phyloP scores from a whole-genome alignment of 2,888 invertebrate genomes.

The Plebejus argus region DNA sequence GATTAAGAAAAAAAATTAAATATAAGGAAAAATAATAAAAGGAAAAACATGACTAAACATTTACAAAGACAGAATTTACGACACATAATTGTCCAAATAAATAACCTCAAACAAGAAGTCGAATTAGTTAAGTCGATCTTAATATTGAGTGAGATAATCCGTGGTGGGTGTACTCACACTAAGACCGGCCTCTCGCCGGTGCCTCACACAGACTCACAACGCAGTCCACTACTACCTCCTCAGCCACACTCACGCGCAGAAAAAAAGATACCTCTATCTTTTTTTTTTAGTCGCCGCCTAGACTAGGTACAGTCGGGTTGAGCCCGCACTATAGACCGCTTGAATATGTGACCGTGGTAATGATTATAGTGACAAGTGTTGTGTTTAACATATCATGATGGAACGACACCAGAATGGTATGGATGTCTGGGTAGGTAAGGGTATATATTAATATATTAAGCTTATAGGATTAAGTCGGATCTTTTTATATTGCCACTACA shows the following conservation, averaged over 20 bases:
- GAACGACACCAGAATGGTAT: constrained; percentile 81
- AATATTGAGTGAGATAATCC: constrained; percentile 21
- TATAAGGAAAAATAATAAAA: no score
- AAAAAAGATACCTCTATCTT: constrained; percentile 79
- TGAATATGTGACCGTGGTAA: constrained; percentile 64
- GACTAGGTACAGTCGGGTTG: constrained; percentile 69
- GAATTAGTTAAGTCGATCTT: constrained; percentile 18
- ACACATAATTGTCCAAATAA: constrained; percentile 34
- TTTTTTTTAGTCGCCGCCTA: constrained; percentile 72
- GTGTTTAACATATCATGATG: constrained; percentile 72
- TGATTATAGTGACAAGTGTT: constrained; percentile 56
- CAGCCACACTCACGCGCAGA: constrained; percentile 80
- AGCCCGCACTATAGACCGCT: constrained; percentile 71
- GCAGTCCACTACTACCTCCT: constrained; percentile 77
- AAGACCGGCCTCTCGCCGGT: constrained; percentile 62
- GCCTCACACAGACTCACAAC: constrained; percentile 75
- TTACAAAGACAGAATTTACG: constrained; percentile 33
- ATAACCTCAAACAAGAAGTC: constrained; percentile 20
- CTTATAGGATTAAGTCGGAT: not conserved
- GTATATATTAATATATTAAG: constrained; percentile 48
- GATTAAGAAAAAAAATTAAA: no score
- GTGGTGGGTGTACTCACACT: constrained; percentile 62
- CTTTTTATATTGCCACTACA: not conserved
- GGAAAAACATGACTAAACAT: not conserved
- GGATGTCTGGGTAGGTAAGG: constrained; percentile 83